phyloP scores from a whole-genome alignment of 2,888 invertebrate genomes.

The Drosophila pseudotalamancana region DNA sequence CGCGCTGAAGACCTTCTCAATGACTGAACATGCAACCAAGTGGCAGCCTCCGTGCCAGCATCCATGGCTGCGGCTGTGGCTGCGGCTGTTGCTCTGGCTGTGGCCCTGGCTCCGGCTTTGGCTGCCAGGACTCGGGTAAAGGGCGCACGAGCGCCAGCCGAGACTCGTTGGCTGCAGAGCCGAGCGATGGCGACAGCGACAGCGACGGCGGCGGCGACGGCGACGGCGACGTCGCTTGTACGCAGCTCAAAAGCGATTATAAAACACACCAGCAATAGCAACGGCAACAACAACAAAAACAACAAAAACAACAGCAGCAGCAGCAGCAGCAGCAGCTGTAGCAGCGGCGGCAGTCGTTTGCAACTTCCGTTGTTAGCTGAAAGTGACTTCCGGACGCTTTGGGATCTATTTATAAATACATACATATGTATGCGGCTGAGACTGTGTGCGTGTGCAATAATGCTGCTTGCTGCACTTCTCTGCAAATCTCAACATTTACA shows the following conservation, averaged over 20 bases:
- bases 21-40: slow-evolving; percentile 49
- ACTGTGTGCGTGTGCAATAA: slow-evolving; percentile 11
- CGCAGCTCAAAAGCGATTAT: slow-evolving; percentile 55
- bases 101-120: not conserved
- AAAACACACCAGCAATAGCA: slow-evolving; percentile 28
- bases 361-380: slow-evolving; percentile 70
- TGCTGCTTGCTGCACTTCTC: slow-evolving; percentile 30
- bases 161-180: slow-evolving; percentile 11
- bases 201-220: not conserved
- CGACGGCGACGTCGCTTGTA: slow-evolving; percentile 4
- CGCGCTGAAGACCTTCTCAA: slow-evolving; percentile 47
- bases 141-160: slow-evolving; percentile 41
- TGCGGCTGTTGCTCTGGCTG: slow-evolving; percentile 6
- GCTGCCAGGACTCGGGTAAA: slow-evolving; percentile 24
- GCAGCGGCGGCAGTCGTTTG: slow-evolving; percentile 57
- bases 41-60: slow-evolving; percentile 17
- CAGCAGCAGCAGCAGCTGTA: slow-evolving; percentile 9
- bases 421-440: slow-evolving; percentile 4
- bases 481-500: slow-evolving; percentile 43
- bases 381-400: slow-evolving; percentile 65
- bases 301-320: slow-evolving; percentile 2
- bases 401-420: slow-evolving; percentile 41
- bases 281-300: slow-evolving; percentile 8
- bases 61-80: not conserved
- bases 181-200: not conserved